Evolutionary conservation across 2,113 vertebrate genomes (phyloP).

Genomic region (Boulengeromyrus knoepffleri): DNA sequence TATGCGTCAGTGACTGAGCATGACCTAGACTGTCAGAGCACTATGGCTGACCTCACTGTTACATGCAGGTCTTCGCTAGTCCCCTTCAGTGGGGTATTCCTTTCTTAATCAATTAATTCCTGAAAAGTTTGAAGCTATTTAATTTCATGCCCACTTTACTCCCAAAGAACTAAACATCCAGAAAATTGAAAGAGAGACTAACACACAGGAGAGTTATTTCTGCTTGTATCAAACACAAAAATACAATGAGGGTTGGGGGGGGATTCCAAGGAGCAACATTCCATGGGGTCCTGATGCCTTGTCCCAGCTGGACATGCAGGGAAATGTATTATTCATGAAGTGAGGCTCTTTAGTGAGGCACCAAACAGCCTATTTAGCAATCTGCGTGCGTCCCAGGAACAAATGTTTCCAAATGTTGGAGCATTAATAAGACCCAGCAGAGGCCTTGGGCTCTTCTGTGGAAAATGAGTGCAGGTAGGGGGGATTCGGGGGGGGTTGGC

Average conservation of each 20-base stretch:
- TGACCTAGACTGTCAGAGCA: background rate
- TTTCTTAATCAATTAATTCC: background rate
- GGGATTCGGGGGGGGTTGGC: background rate
- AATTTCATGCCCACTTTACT: background rate
- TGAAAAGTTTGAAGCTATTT: background rate
- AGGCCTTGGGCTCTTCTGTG: background rate
- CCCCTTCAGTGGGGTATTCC: background rate
- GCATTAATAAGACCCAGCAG: background rate
- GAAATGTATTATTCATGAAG: conserved; percentile 46
- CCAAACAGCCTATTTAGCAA: conserved; percentile 42
- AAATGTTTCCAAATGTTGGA: conserved; percentile 15
- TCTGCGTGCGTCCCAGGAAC: conserved; percentile 25
- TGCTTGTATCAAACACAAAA: background rate
- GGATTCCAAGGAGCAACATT: background rate
- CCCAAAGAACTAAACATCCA: background rate
- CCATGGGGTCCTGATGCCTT: conserved; percentile 27
- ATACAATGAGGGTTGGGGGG: no score
- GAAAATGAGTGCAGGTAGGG: background rate
- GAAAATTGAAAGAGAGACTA: background rate
- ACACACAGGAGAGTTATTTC: background rate
- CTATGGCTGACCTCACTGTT: background rate
- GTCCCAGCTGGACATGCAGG: conserved; percentile 39
- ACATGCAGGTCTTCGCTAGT: background rate
- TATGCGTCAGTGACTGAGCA: background rate
- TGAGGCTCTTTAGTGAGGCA: conserved; percentile 26